phyloP scores from a whole-genome alignment of 2,888 invertebrate genomes.

The Hanleya hanleyi region DNA sequence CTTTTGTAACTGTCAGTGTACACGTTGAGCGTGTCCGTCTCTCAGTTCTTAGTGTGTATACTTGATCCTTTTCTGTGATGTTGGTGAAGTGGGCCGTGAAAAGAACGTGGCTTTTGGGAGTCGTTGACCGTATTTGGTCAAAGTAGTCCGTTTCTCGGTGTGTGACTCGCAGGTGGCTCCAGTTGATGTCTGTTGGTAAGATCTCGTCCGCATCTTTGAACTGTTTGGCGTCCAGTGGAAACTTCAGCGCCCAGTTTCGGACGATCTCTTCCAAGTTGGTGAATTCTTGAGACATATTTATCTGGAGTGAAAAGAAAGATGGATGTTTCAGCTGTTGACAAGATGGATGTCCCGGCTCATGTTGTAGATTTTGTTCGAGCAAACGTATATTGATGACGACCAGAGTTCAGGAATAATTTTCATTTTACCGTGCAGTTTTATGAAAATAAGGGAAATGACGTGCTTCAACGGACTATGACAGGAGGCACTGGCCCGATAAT shows the following conservation, averaged over 20 bases:
- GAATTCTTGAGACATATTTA: constrained; percentile 4
- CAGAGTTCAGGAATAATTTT: no score
- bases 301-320: no score
- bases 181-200: constrained; percentile 68
- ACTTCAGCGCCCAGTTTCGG: constrained; percentile 49
- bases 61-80: constrained; percentile 68
- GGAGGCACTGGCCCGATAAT: no score
- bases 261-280: constrained; percentile 55
- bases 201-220: constrained; percentile 58
- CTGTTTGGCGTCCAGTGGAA: constrained; percentile 52
- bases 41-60: constrained; percentile 72
- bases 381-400: no score
- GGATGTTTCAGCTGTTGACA: no score
- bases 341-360: no score
- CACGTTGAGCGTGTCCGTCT: constrained; percentile 70
- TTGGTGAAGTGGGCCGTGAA: constrained; percentile 71
- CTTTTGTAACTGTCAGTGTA: constrained; percentile 61
- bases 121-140: constrained; percentile 45
- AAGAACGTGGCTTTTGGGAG: constrained; percentile 61
- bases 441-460: no score
- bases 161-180: constrained; percentile 67
- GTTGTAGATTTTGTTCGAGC: no score
- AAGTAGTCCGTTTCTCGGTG: constrained; percentile 66
- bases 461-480: no score
- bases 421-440: no score